These are phyloP conservation scores for Syrista parreyssii DNA, from an alignment of 2,888 invertebrate genomes.

Conservation along the genomic window DNA sequence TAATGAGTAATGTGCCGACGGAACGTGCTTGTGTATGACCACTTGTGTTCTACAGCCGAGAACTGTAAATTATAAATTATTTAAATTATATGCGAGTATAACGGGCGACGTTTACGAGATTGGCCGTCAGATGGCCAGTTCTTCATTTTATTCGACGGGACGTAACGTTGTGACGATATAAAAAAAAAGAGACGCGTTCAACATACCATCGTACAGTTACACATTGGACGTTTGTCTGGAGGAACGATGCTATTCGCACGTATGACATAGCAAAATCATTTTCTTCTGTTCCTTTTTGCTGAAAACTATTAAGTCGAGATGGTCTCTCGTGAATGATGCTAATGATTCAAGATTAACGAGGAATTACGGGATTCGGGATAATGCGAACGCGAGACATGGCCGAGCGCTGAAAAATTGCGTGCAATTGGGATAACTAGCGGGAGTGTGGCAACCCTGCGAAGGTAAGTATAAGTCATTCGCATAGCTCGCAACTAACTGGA, in stretches of 20 bases:
- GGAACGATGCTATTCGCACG: neutral
- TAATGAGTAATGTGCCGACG: constrained; percentile 17
- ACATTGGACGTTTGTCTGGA: neutral
- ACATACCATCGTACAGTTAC: neutral
- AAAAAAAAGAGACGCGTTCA: neutral
- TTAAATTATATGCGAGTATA: constrained; percentile 54
- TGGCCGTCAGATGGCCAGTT: constrained; percentile 44
- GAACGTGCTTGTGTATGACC: constrained; percentile 52
- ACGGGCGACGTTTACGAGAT: constrained; percentile 39
- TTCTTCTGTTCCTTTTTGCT: neutral
- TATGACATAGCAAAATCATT: constrained; percentile 23
- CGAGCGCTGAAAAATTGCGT: constrained; percentile 21
- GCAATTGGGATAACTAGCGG: constrained; percentile 17
- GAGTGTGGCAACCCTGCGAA: constrained; percentile 38
- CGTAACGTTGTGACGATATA: constrained; percentile 30
- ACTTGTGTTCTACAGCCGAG: constrained; percentile 50
- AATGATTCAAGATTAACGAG: neutral
- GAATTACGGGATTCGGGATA: neutral
- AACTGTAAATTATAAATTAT: constrained; percentile 60
- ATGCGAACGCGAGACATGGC: neutral
- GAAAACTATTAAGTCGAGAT: neutral
- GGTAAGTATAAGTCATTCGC: constrained; percentile 60
- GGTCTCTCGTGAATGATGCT: neutral
- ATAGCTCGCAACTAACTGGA: constrained; percentile 40
- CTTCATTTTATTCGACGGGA: constrained; percentile 30